These are phyloP conservation scores for Nematopogon swammerdamellus DNA, from an alignment of 2,888 invertebrate genomes.

Conservation along the genomic window DNA sequence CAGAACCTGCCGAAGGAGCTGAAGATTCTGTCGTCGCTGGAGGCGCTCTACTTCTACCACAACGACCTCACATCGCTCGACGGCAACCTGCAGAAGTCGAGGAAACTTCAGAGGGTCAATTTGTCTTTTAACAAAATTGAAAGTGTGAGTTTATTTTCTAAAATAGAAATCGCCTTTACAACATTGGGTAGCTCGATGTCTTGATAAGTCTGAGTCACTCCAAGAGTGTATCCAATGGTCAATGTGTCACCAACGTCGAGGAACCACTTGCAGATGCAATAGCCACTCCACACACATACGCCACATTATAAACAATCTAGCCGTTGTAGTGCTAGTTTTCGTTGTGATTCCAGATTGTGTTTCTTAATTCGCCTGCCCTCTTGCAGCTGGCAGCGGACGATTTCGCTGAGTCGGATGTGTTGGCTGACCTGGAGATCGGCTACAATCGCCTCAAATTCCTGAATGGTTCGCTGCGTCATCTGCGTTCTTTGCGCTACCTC, in stretches of 20 bases:
- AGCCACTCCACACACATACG: too few species aligned
- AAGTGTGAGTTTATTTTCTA: conserved; percentile 63
- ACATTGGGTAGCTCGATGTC: too few species aligned
- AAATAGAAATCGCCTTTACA: too few species aligned
- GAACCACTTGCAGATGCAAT: too few species aligned
- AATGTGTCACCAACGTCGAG: too few species aligned
- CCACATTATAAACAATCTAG: too few species aligned
- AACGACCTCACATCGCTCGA: conserved; percentile 70
- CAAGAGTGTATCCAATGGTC: too few species aligned
- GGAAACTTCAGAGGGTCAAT: conserved; percentile 62
- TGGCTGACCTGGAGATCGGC: conserved; percentile 69
- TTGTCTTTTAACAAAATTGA: conserved; percentile 73
- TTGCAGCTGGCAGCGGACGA: conserved; percentile 69
- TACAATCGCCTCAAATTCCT: conserved; percentile 69
- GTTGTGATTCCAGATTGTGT: too few species aligned
- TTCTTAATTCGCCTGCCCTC: too few species aligned
- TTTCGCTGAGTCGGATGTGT: conserved; percentile 65
- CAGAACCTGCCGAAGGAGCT: conserved; percentile 69
- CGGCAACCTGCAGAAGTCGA: conserved; percentile 67
- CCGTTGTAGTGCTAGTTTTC: too few species aligned
- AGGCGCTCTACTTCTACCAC: conserved; percentile 68
- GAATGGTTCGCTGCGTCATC: conserved; percentile 68
- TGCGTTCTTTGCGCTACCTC: conserved; percentile 63
- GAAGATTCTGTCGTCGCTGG: conserved; percentile 64
- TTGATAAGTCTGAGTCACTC: too few species aligned